Conservation (phyloP, 1,140 invertebrate genomes). For the Drosophila dunni region DNA sequence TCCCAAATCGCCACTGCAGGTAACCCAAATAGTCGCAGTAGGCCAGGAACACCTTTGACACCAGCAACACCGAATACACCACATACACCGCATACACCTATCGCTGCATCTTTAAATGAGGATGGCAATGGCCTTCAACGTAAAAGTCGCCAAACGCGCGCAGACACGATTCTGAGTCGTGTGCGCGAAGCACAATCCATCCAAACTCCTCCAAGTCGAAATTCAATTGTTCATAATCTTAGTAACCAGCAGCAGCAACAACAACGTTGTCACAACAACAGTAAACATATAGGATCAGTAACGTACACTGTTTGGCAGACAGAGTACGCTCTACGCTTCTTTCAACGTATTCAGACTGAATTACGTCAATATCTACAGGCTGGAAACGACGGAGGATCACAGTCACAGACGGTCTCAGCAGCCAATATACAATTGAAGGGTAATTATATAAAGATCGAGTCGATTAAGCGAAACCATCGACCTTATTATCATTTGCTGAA, state of each 20-base stretch:
- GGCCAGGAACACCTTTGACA: conserved; percentile 43
- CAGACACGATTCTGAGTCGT: conserved; percentile 90
- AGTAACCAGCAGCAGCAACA: conserved; percentile 21
- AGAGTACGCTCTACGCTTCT: conserved; percentile 85
- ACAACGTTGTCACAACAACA: conserved; percentile 27
- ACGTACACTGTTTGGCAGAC: conserved; percentile 85
- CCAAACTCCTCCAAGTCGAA: not conserved
- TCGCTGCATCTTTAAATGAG: conserved; percentile 35
- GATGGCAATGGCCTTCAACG: conserved; percentile 45
- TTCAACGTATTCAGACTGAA: conserved; percentile 75
- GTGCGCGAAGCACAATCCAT: conserved; percentile 46
- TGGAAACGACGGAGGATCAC: conserved; percentile 24
- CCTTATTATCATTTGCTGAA: conserved; percentile 82
- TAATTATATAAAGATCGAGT: conserved; percentile 77
- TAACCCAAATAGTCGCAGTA: conserved; percentile 36
- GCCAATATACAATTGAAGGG: conserved; percentile 70
- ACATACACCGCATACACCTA: conserved; percentile 59
- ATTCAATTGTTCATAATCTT: conserved; percentile 1
- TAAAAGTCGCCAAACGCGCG: conserved; percentile 86
- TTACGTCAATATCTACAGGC: conserved; percentile 71
- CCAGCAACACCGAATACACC: conserved; percentile 60
- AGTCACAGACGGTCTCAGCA: conserved; percentile 16
- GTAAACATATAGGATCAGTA: conserved; percentile 21
- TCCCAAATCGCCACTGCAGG: conserved; percentile 20
- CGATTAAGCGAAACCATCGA: conserved; percentile 72